Conservation (phyloP, 2,797 vertebrate species). For the Xiphorhynchus erythropygius region DNA sequence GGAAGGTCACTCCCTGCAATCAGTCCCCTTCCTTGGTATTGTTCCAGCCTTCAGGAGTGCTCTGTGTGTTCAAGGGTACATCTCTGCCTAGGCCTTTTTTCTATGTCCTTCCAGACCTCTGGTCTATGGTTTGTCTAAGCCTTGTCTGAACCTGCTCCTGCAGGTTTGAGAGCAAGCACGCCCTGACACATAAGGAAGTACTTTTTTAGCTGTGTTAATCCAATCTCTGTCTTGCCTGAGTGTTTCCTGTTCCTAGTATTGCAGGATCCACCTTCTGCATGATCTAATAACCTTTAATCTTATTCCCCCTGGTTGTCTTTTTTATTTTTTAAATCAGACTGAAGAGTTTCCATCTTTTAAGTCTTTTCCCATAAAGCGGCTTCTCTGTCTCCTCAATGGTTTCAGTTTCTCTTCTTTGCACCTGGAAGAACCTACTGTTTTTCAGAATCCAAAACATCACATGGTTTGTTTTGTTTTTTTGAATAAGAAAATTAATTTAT, state of each 20-base stretch:
- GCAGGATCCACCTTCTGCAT: background rate
- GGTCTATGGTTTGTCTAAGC: background rate
- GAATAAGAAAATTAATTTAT: background rate
- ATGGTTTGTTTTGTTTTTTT: background rate
- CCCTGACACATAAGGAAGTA: background rate
- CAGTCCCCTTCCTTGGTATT: background rate
- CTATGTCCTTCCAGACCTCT: background rate
- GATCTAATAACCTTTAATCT: background rate
- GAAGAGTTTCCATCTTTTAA: background rate
- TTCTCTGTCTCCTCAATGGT: background rate
- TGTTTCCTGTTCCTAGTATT: background rate
- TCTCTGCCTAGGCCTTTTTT: background rate
- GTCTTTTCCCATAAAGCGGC: background rate
- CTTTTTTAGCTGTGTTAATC: background rate
- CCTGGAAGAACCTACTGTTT: background rate
- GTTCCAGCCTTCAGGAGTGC: background rate
- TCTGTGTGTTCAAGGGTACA: background rate
- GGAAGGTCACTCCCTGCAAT: background rate
- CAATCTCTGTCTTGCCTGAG: background rate
- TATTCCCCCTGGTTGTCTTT: accelerated
- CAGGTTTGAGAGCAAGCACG: background rate
- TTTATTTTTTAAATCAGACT: background rate
- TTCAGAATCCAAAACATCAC: background rate
- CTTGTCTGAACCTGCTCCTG: background rate
- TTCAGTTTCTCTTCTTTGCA: background rate